Percentiles rank a stretch among this genome's conserved stretches.
These are phyloP conservation scores for Erythrolamprus reginae DNA, from an alignment of 2,113 vertebrate species.

Conservation along the genomic window DNA sequence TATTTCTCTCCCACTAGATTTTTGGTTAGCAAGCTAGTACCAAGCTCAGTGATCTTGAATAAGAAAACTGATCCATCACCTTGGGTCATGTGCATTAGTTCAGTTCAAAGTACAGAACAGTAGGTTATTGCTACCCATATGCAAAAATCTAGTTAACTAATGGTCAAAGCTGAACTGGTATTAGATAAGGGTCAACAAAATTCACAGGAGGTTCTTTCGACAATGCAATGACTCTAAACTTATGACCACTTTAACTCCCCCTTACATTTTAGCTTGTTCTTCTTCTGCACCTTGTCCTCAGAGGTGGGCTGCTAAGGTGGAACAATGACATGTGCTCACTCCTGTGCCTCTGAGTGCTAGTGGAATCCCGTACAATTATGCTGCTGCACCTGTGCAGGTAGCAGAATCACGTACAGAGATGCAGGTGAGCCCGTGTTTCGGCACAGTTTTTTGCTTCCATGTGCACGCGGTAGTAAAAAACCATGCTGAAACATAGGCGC, in stretches of 20 bases:
- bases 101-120: neutral
- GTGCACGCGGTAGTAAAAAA: too few relatives aligned
- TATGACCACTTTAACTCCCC: neutral
- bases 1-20: slow-evolving; percentile 42
- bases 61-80: slow-evolving; percentile 46
- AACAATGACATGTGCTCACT: too few relatives aligned
- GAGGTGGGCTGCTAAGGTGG: too few relatives aligned
- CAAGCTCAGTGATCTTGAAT: slow-evolving; percentile 27
- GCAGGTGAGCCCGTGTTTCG: too few relatives aligned
- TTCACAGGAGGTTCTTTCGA: neutral
- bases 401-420: too few relatives aligned
- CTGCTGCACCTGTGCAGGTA: too few relatives aligned
- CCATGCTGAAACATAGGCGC: too few relatives aligned
- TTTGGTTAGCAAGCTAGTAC: slow-evolving; percentile 50
- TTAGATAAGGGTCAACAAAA: neutral
- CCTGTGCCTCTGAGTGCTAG: too few relatives aligned
- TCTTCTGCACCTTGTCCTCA: neutral
- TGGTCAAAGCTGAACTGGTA: neutral
- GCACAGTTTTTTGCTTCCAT: too few relatives aligned
- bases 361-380: too few relatives aligned
- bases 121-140: neutral
- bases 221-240: neutral
- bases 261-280: neutral
- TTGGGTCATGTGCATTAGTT: neutral
- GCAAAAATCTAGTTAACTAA: too few relatives aligned